Evolutionary conservation across 2,113 vertebrate species (phyloP), one percentile per base, ranked within the genome.

Genomic region (Meleagris gallopavo): DNA sequence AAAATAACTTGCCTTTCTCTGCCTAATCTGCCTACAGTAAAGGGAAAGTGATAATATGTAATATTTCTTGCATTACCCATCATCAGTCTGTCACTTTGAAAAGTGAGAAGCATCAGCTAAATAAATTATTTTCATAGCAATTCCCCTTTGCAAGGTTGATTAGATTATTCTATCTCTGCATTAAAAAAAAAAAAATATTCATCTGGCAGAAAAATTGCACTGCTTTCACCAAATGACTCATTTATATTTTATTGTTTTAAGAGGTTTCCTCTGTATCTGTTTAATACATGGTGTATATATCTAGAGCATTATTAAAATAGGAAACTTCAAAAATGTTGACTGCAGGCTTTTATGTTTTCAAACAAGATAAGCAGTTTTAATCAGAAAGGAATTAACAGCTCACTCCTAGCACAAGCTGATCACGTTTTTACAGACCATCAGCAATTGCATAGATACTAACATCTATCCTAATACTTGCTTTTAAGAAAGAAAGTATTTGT

Each of bases 211-310:
- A 89, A 90, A 94, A 73, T 30, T 32, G 66, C 52, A 15, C n/a
- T 1, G 29, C 46, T 64, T 89, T 60, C 46, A 89, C 73, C 52
- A 46, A 83, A 67, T 3, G n/a, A 32, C 77, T 96, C 80, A 84
- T 97, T 86, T 71, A 78, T 94, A 92, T 92, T 94, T 97, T 80
- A 95, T 93, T 92, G 83, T 92, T 93, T 79, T 82, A 92, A 93
- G 86, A 93, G 70, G 36, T 79, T 92, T 90, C 57, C 62, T 94
- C 54, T 72, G 80, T 89, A 87, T 90, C 94, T 94, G 75, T 93
- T 94, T 92, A 82, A 93, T 79, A 67, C 73, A 18, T 90, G 50
- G 75, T 78, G 77, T 46, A 60, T 80, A 55, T 70, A 64, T 71
- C 27, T 34, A 71, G 64, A 78, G 20, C 57, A 66, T 67, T 60